phyloP scores from a whole-genome alignment of 2,797 vertebrate genomes.

The Harpagifer antarcticus region DNA sequence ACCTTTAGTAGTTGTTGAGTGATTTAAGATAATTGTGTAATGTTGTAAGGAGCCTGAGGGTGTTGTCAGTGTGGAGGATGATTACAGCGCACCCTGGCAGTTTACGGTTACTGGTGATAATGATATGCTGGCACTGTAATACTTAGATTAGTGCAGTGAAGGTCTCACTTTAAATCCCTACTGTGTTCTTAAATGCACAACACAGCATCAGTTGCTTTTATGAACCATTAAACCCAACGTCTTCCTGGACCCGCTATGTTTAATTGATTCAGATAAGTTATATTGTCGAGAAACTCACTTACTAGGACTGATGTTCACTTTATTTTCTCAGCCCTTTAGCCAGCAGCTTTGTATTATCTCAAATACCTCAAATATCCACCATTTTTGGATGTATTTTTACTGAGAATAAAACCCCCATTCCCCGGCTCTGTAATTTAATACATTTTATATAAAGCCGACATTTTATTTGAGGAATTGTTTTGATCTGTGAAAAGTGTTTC shows the following conservation, averaged over 20 bases:
- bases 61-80: constrained; percentile 21
- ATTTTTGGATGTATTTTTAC: not conserved
- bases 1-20: constrained; percentile 1
- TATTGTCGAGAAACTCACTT: not conserved
- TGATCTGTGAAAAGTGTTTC: no score
- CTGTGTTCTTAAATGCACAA: constrained; percentile 2
- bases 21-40: constrained; percentile 29
- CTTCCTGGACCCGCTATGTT: not conserved
- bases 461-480: no score
- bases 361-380: not conserved
- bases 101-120: constrained; percentile 34
- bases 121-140: constrained; percentile 8
- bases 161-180: constrained; percentile 12
- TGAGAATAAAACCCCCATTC: no score
- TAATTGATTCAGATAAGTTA: not conserved
- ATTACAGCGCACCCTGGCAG: constrained; percentile 2
- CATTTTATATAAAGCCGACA: no score
- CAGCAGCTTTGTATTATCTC: constrained; percentile 2
- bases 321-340: constrained; percentile 23
- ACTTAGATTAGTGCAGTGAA: constrained; percentile 10
- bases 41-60: constrained; percentile 10
- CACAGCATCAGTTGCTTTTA: not conserved
- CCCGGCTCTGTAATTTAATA: no score
- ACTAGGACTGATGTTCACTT: not conserved
- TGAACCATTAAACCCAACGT: not conserved